Percentiles rank a stretch among this genome's conserved stretches.
Evolutionary conservation across 2,797 vertebrate genomes (phyloP).

Genomic region (Pseudochromis fuscus): DNA sequence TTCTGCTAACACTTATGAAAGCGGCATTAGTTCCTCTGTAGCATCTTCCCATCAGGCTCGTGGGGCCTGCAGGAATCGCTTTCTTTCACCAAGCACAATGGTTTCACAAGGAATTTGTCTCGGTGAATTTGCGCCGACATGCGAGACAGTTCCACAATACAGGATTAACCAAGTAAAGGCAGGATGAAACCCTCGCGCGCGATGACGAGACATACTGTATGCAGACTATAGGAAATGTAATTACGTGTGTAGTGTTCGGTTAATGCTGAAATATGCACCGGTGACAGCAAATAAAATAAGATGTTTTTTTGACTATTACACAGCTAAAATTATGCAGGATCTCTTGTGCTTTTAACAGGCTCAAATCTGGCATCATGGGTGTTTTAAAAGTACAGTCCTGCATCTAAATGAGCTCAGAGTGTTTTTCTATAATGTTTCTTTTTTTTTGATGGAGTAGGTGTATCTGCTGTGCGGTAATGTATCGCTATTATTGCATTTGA

Average conservation of each 20-base stretch:
- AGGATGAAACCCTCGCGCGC: slow-evolving; percentile 33
- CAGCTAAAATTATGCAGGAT: background rate
- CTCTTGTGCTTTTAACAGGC: background rate
- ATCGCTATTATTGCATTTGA: slow-evolving; percentile 24
- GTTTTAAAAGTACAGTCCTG: background rate
- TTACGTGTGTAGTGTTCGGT: background rate
- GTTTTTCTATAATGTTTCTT: slow-evolving; percentile 1
- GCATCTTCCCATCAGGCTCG: slow-evolving; percentile 38
- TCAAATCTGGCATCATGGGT: background rate
- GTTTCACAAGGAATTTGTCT: slow-evolving; percentile 66
- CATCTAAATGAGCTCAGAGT: slow-evolving; percentile 4
- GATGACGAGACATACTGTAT: slow-evolving; percentile 25
- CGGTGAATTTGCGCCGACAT: slow-evolving; percentile 59
- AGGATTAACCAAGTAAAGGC: slow-evolving; percentile 56
- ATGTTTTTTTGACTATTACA: no score
- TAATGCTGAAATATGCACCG: background rate
- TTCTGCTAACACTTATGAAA: slow-evolving; percentile 23
- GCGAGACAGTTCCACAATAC: slow-evolving; percentile 60
- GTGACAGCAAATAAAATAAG: background rate
- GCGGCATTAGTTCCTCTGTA: slow-evolving; percentile 15
- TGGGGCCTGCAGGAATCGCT: slow-evolving; percentile 23
- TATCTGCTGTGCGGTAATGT: background rate
- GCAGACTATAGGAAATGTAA: background rate
- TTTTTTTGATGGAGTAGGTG: slow-evolving; percentile 9
- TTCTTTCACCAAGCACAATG: slow-evolving; percentile 48